Evolutionary conservation across 2,113 vertebrate genomes (phyloP), one percentile per base, ranked within the genome.

Genomic region (Lycaon pictus): DNA sequence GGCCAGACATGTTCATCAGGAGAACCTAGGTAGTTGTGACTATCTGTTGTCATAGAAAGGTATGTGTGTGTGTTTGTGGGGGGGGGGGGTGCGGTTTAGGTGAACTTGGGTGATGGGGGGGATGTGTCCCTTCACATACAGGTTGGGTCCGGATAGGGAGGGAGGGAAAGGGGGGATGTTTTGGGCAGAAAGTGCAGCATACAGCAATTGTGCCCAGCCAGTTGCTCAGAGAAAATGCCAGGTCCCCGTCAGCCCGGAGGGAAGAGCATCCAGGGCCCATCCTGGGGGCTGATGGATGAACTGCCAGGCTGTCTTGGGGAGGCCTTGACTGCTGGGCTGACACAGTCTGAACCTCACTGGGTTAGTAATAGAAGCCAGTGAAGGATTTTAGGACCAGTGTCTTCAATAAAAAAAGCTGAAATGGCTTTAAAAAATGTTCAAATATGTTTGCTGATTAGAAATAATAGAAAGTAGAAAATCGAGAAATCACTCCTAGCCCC

Each of bases 171-270:
- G 87, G 25, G 48, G 10, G 23, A 23, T 37, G 7, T 35, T 60
- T 62, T 0, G 0, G n/a, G 29, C 10, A 11, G 13, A 11, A 84
- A 43, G 25, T 8, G 8, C 7, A n/a, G 19, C 22, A 0, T 12
- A 56, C 23, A 20, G 22, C 9, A 8, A 5, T 63, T 23, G 22
- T 55, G 13, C 29, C 56, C 74, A 6, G 12, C 55, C 83, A 5
- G 6, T 23, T 23, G 1, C 9, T 8, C 4, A 1, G 32, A 82
- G 35, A 67, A 82, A 27, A 25, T 11, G 7, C 23, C 10, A 35
- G 69, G 29, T 20, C 9, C 27, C 13, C 11, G 0, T 27, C 69
- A 3, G 2, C 32, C 8, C 0, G 9, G 32, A 53, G n/a, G 20
- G 20, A 1, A 29, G 76, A 67, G 32, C 8, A 11, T 3, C 4